phyloP scores from a whole-genome alignment of 2,113 vertebrate species.

The Myiozetetes cayanensis region DNA sequence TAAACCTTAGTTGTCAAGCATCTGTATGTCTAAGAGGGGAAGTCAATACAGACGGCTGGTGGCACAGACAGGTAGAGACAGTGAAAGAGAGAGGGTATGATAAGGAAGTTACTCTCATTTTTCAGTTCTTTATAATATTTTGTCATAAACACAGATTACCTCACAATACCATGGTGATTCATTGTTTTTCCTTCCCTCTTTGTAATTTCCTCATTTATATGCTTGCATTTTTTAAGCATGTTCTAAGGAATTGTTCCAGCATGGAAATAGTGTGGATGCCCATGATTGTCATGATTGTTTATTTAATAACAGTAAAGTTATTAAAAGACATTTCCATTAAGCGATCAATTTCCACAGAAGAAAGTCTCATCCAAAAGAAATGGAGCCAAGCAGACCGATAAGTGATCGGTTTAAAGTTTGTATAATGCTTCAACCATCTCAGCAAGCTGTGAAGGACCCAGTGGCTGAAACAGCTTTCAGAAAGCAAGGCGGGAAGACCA shows the following conservation, averaged over 20 bases:
- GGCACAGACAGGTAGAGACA: neutral
- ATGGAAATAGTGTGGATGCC: constrained; percentile 54
- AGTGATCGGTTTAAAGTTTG: neutral
- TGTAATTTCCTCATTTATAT: constrained; percentile 26
- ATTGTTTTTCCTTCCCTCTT: neutral
- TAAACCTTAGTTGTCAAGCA: neutral
- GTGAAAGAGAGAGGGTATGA: neutral
- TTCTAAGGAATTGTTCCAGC: constrained; percentile 57
- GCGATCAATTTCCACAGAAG: neutral
- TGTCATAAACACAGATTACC: neutral
- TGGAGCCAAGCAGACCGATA: neutral
- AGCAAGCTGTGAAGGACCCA: neutral
- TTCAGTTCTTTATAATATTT: neutral
- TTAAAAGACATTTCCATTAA: neutral
- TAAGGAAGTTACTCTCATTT: neutral
- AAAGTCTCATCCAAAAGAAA: constrained; percentile 26
- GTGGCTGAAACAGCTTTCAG: neutral
- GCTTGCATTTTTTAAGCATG: constrained; percentile 66
- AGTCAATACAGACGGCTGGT: neutral
- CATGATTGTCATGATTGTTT: constrained; percentile 20
- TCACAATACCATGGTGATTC: neutral
- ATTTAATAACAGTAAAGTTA: constrained; percentile 23
- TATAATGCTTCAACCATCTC: neutral
- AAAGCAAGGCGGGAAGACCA: neutral
- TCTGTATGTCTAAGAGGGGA: neutral